phyloP scores from a whole-genome alignment of 2,113 vertebrate genomes.

The Apteryx mantelli region DNA sequence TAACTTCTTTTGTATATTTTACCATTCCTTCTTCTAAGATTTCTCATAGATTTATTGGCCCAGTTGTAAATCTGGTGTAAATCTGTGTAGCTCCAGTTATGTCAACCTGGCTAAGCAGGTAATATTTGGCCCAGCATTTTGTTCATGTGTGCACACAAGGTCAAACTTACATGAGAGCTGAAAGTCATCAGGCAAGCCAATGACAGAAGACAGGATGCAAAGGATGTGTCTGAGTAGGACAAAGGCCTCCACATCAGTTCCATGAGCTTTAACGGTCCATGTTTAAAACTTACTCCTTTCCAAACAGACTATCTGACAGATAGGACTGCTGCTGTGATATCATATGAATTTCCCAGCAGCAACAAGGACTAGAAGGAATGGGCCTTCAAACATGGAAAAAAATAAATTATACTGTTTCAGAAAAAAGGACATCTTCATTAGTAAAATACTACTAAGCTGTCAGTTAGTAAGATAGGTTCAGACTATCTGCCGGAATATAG shows the following conservation, averaged over 20 bases:
- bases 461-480: neutral
- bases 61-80: neutral
- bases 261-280: neutral
- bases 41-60: neutral
- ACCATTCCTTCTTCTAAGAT: neutral
- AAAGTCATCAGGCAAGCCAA: neutral
- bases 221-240: rapidly evolving
- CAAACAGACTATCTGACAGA: neutral
- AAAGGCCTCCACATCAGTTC: rapidly evolving
- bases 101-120: neutral
- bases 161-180: neutral
- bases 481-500: neutral
- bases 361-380: neutral
- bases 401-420: neutral
- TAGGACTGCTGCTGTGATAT: neutral
- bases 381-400: neutral
- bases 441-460: neutral
- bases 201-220: neutral
- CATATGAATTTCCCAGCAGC: neutral
- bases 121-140: neutral
- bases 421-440: rapidly evolving
- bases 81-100: neutral
- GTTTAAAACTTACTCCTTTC: neutral
- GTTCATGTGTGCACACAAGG: neutral
- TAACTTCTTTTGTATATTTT: neutral